phyloP scores from a whole-genome alignment of 23 tunicate species.

The Styela clava region DNA sequence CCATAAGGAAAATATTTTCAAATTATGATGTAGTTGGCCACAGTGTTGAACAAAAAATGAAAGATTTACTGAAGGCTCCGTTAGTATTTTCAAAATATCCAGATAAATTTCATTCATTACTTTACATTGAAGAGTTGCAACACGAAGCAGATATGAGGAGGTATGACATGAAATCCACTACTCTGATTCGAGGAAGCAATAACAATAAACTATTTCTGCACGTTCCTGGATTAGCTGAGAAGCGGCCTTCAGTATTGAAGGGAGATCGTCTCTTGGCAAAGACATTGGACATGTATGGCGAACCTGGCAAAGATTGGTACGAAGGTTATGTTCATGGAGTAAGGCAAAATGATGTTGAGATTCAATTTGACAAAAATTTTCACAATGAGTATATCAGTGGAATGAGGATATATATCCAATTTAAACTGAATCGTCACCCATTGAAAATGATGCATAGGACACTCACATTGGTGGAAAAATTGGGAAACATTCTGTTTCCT shows the following conservation, averaged over 20 bases:
- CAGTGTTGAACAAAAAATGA: no score
- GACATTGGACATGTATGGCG: neutral
- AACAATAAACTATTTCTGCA: conserved; percentile 1
- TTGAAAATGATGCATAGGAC: conserved; percentile 50
- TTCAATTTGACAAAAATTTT: conserved; percentile 39
- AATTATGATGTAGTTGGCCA: neutral
- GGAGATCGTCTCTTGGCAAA: conserved; percentile 31
- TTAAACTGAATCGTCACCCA: conserved; percentile 41
- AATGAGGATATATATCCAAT: conserved; percentile 36
- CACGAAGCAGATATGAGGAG: conserved; percentile 32
- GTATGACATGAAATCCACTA: conserved; percentile 33
- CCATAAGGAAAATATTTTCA: neutral
- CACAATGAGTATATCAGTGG: conserved; percentile 5
- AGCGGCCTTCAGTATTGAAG: conserved; percentile 38
- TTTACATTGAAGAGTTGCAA: conserved; percentile 51
- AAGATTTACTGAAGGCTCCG: neutral
- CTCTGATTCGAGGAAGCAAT: neutral
- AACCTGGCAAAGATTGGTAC: neutral
- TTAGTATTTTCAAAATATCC: neutral
- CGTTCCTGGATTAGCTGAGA: conserved; percentile 38
- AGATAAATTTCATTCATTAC: conserved; percentile 27
- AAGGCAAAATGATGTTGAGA: neutral
- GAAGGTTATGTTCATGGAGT: conserved; percentile 41
- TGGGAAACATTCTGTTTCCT: neutral
- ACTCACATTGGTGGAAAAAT: neutral